phyloP scores from a whole-genome alignment of 2,888 invertebrate genomes.

The Dasysyrphus albostriatus region DNA sequence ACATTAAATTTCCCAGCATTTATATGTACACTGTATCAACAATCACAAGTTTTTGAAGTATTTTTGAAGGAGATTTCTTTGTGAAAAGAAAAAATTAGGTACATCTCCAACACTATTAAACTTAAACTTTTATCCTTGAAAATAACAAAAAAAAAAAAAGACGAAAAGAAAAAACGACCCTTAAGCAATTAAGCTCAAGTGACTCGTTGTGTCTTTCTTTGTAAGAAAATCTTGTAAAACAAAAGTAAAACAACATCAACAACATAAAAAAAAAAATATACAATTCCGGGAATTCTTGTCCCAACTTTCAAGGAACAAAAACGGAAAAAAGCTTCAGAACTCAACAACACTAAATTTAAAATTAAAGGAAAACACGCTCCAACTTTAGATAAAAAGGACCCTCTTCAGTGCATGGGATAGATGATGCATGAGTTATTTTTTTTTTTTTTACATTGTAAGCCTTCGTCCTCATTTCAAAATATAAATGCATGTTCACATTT shows the following conservation, averaged over 20 bases:
- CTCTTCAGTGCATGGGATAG: neutral
- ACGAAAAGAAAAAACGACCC: conserved; percentile 20
- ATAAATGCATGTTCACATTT: conserved; percentile 29
- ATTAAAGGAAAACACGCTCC: conserved; percentile 59
- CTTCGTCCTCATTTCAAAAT: neutral
- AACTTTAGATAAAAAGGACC: neutral
- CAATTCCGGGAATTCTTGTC: conserved; percentile 7
- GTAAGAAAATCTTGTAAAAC: conserved; percentile 46
- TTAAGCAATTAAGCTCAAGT: conserved; percentile 54
- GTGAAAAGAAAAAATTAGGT: neutral
- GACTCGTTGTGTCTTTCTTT: conserved; percentile 37
- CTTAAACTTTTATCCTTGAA: conserved; percentile 23
- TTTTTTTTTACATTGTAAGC: conserved; percentile 11
- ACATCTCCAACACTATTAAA: conserved; percentile 21
- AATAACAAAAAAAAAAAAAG: conserved; percentile 1
- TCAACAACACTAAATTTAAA: conserved; percentile 54
- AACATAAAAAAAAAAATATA: neutral
- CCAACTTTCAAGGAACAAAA: conserved; percentile 1
- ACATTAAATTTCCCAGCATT: neutral
- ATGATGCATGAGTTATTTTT: conserved; percentile 20
- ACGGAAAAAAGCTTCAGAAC: conserved; percentile 42
- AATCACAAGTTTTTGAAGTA: neutral
- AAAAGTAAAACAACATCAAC: conserved; percentile 13
- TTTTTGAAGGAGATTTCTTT: neutral
- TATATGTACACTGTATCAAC: neutral